A percentile compares a stretch with the other conserved stretches of the same genome.
Evolutionary conservation across 2,797 vertebrate species (phyloP).

Genomic region (Sciurus carolinensis): DNA sequence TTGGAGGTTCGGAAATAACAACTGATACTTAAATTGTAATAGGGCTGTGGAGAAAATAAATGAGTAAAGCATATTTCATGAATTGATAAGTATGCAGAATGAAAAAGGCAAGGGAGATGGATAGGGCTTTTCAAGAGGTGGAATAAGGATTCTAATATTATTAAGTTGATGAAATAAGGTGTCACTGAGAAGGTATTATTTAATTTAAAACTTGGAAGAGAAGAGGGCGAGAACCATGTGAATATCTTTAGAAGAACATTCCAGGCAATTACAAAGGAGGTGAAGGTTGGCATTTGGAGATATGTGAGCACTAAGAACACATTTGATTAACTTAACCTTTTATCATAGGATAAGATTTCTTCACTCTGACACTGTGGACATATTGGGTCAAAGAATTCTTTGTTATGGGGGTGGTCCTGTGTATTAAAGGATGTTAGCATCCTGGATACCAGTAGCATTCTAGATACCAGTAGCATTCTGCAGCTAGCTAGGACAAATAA

Average conservation of each 20-base stretch:
- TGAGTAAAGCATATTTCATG: not conserved
- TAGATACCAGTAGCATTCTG: not conserved
- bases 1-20: not conserved
- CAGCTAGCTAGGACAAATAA: not conserved
- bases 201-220: slow-evolving; percentile 48
- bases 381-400: not conserved
- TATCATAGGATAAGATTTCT: not conserved
- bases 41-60: not conserved
- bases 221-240: not conserved
- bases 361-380: not conserved
- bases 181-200: not conserved
- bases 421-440: not conserved
- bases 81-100: not conserved
- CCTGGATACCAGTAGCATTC: not conserved
- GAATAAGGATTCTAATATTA: slow-evolving; percentile 20
- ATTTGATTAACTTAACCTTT: slow-evolving; percentile 34
- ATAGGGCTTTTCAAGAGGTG: not conserved
- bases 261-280: slow-evolving; percentile 16
- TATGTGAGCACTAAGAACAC: not conserved
- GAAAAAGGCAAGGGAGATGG: not conserved
- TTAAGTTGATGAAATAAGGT: not conserved
- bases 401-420: not conserved
- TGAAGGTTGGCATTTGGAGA: not conserved
- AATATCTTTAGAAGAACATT: not conserved
- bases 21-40: slow-evolving; percentile 34